Base-by-base conservation (phyloP, 1,140 invertebrate genomes). In the Coboldia fuscipes region DNA sequence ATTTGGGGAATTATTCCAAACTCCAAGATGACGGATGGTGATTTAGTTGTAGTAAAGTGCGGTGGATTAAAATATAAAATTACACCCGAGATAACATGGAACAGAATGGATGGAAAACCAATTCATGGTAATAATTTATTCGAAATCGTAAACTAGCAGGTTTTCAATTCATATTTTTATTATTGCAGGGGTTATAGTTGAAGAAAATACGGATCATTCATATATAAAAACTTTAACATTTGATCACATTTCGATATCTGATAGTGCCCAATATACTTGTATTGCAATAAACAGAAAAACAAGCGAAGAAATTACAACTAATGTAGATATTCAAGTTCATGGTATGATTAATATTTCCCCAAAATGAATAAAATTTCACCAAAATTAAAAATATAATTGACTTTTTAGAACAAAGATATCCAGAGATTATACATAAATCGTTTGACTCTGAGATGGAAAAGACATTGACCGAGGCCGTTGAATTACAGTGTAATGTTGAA, bases 31-130 rank as follows among this genome's bases (percentile, higher is more conserved):
- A 58, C 63, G 2, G 48, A 44, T 18, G 65, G 62, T 2, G 68
- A 72, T 37, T 40, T 61, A 29, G 29, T 66, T 3, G 48, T 41
- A 17, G 33, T 70, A 2, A 58, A 48, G 6, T 73, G 70, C 42
- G 60, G 55, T 4, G 67, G 61, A 3, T 58, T 65, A 2, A 47
- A 60, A 17, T 65, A 68, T 26, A 61, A 66, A 41, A 68, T 58
- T 23, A 50, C 56, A 4, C 38, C 47, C 16, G 37, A 52, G 3
- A 38, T 67, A 9, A 28, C 40, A 17, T 69, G 64, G 65, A 44
- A 39, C 14, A 40, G 38, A n/a, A n/a, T n/a, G n/a, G n/a, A n/a
- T n/a, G n/a, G n/a, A n/a, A n/a, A n/a, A n/a, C n/a, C n/a, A n/a
- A n/a, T n/a, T n/a, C n/a, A n/a, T n/a, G n/a, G n/a, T n/a, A n/a